phyloP scores from a whole-genome alignment of 2,888 invertebrate genomes.

The Sclerodermus sp. region DNA sequence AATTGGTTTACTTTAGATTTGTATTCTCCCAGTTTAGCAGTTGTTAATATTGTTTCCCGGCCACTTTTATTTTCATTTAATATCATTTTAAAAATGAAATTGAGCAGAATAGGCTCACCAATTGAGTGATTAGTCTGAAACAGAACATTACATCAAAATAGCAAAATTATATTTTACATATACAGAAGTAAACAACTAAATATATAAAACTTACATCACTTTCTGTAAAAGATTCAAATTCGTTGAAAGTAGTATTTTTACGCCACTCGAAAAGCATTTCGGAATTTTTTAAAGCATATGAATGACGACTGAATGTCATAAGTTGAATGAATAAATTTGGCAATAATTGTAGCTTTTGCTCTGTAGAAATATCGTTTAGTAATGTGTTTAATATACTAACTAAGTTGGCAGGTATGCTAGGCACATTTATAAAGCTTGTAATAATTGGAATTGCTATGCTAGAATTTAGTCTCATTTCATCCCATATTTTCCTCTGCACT shows the following conservation, averaged over 20 bases:
- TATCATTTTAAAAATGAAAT: slow-evolving; percentile 35
- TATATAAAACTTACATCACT: not conserved
- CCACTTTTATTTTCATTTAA: slow-evolving; percentile 21
- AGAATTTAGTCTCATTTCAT: slow-evolving; percentile 6
- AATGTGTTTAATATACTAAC: slow-evolving; percentile 36
- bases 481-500: slow-evolving; percentile 32
- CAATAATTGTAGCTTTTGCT: slow-evolving; percentile 14
- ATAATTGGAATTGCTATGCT: not conserved
- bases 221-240: not conserved
- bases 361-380: not conserved
- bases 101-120: slow-evolving; percentile 30
- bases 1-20: slow-evolving; percentile 60
- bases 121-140: slow-evolving; percentile 18
- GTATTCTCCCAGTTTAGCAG: slow-evolving; percentile 61
- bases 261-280: slow-evolving; percentile 31
- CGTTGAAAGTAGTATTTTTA: slow-evolving; percentile 11
- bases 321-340: slow-evolving; percentile 32
- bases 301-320: slow-evolving; percentile 28
- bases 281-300: slow-evolving; percentile 31
- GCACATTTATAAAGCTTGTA: slow-evolving; percentile 28
- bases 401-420: slow-evolving; percentile 41
- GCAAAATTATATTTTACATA: too few relatives aligned
- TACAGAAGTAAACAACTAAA: not conserved
- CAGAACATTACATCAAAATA: not conserved
- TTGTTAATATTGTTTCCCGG: slow-evolving; percentile 32